phyloP scores from a whole-genome alignment of 1,140 invertebrate genomes.

The Drosophila funebris region DNA sequence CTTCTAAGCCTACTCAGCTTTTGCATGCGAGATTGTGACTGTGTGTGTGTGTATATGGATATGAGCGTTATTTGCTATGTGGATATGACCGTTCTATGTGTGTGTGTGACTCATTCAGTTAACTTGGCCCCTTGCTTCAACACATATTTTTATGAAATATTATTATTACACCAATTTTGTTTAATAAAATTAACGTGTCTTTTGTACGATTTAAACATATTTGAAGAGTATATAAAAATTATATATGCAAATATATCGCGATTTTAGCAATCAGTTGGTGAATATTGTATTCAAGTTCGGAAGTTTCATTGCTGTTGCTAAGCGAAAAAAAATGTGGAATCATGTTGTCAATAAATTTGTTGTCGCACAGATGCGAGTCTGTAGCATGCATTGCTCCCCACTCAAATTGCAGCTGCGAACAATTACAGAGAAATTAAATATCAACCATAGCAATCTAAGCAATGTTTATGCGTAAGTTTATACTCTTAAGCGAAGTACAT shows the following conservation, averaged over 20 bases:
- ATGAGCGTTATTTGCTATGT: not conserved
- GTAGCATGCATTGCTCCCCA: not conserved
- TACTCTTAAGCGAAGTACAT: not conserved
- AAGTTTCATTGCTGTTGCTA: not conserved
- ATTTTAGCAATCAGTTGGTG: not conserved
- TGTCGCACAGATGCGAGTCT: not conserved
- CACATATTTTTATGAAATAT: not conserved
- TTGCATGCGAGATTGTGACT: not conserved
- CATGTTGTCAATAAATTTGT: not conserved
- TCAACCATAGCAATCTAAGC: not conserved
- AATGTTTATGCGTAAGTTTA: constrained; percentile 7
- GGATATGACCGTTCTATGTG: not conserved
- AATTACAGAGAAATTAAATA: not conserved
- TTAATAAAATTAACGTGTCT: not conserved
- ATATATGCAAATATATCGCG: not conserved
- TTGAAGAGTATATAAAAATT: not conserved
- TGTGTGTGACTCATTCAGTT: constrained; percentile 4
- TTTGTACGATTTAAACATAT: not conserved
- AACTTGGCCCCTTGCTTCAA: not conserved
- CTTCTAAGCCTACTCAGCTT: not conserved
- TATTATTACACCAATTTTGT: not conserved
- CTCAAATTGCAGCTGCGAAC: not conserved
- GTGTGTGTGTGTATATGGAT: not conserved
- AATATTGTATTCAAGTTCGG: not conserved
- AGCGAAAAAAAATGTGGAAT: constrained; percentile 5